A percentile compares a stretch with the other conserved stretches of the same genome.
phyloP scores from a whole-genome alignment of 2,113 vertebrate species.

The Cyphomyrus plagiostoma region DNA sequence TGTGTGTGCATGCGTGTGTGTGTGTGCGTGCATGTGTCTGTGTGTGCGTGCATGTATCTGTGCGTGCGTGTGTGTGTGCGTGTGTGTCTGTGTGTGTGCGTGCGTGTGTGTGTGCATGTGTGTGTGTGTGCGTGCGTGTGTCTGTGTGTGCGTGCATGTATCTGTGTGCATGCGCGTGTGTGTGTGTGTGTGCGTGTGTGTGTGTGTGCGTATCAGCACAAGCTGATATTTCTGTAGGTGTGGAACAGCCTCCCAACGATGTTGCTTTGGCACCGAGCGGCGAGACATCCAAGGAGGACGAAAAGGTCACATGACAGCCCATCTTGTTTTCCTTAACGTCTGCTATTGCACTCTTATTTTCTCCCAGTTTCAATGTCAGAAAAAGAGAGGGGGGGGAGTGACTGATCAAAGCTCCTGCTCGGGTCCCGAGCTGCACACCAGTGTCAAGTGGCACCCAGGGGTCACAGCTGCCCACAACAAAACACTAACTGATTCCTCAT shows the following conservation, averaged over 20 bases:
- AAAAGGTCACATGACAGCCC: constrained; percentile 9
- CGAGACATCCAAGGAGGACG: not conserved
- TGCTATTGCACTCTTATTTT: not conserved
- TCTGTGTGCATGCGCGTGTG: not conserved
- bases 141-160: not conserved
- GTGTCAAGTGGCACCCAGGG: not conserved
- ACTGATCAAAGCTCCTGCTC: not conserved
- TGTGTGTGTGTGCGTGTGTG: not conserved
- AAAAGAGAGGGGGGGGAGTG: not conserved
- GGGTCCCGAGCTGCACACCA: not conserved
- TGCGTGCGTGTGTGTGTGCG: not conserved
- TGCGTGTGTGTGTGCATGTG: not conserved
- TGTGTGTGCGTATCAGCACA: not conserved
- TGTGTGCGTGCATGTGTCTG: too few relatives aligned
- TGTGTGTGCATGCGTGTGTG: too few relatives aligned
- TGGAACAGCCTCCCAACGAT: not conserved
- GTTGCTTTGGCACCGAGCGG: not conserved
- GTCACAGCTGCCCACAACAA: not conserved
- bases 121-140: not conserved
- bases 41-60: too few relatives aligned
- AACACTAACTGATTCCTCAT: not conserved
- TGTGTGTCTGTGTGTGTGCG: not conserved
- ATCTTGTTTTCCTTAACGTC: not conserved
- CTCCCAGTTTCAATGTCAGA: constrained; percentile 5
- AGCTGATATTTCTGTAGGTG: constrained; percentile 11